Evolutionary conservation across 2,888 invertebrate species (phyloP).

Genomic region (Odontocolon sp.): DNA sequence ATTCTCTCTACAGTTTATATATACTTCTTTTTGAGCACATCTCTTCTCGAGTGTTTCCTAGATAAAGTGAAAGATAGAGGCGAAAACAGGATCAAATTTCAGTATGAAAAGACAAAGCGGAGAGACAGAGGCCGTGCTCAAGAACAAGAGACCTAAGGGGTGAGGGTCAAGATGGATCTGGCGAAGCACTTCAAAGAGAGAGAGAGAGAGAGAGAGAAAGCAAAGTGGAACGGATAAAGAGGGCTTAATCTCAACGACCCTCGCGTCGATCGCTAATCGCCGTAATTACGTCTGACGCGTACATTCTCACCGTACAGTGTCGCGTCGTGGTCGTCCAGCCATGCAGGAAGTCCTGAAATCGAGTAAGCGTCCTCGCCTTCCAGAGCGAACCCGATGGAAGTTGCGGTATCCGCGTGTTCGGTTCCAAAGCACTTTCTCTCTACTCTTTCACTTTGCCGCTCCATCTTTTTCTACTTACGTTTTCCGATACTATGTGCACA

Average conservation of each 20-base stretch:
- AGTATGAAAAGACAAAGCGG: not conserved
- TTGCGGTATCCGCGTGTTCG: not conserved
- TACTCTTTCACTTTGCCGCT: slow-evolving; percentile 23
- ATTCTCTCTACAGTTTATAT: too few species aligned
- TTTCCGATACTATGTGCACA: not conserved
- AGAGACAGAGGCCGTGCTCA: too few species aligned
- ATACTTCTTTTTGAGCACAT: not conserved
- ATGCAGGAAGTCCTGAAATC: too few species aligned
- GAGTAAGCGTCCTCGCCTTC: slow-evolving; percentile 6
- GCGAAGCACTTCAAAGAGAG: too few species aligned
- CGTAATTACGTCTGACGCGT: slow-evolving; percentile 67
- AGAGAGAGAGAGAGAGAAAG: too few species aligned
- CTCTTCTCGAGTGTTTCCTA: not conserved
- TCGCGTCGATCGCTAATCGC: slow-evolving; percentile 45
- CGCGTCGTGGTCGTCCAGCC: not conserved
- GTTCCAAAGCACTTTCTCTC: slow-evolving; percentile 14
- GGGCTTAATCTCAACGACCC: slow-evolving; percentile 49
- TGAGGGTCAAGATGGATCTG: not conserved
- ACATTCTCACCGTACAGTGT: slow-evolving; percentile 65
- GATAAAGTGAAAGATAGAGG: not conserved
- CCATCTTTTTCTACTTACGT: not conserved
- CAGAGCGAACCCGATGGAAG: not conserved
- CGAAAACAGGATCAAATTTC: not conserved
- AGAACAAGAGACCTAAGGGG: slow-evolving; percentile 10
- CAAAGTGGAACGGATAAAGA: slow-evolving; percentile 22